These are phyloP conservation scores for Zapus hudsonius DNA, from an alignment of 2,113 vertebrate species.

Conservation along the genomic window DNA sequence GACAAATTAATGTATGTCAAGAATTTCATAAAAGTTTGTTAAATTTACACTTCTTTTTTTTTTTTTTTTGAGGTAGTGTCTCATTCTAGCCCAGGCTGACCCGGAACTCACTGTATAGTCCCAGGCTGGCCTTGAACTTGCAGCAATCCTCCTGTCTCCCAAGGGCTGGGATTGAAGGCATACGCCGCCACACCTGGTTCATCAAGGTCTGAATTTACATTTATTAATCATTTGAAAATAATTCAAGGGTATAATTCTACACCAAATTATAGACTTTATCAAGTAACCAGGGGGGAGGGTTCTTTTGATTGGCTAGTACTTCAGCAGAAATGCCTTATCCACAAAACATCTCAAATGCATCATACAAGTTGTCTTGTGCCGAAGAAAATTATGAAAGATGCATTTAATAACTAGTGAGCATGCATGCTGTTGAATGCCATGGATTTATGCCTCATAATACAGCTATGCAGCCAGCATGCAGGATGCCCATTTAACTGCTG, in stretches of 20 bases:
- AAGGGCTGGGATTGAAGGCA: too few relatives aligned
- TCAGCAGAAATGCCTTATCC: not conserved
- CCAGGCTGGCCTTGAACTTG: too few relatives aligned
- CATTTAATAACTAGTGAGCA: not conserved
- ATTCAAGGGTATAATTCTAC: slow-evolving; percentile 5
- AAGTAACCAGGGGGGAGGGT: not conserved
- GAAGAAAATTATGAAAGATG: not conserved
- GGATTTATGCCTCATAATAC: not conserved
- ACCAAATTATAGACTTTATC: not conserved
- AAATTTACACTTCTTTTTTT: not conserved
- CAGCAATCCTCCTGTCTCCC: too few relatives aligned
- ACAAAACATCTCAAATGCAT: not conserved
- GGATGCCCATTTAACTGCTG: not conserved
- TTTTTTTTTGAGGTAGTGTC: not conserved
- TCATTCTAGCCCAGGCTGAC: too few relatives aligned
- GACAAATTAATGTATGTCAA: not conserved
- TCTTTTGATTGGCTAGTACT: not conserved
- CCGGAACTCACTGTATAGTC: too few relatives aligned
- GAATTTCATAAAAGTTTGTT: not conserved
- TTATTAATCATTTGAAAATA: not conserved
- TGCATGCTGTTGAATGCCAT: not conserved
- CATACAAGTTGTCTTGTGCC: not conserved
- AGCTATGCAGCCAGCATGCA: too few relatives aligned
- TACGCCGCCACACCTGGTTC: too few relatives aligned
- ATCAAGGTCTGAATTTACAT: too few relatives aligned